phyloP scores from a whole-genome alignment of 2,797 vertebrate genomes.

The Chaetophractus vellerosus region DNA sequence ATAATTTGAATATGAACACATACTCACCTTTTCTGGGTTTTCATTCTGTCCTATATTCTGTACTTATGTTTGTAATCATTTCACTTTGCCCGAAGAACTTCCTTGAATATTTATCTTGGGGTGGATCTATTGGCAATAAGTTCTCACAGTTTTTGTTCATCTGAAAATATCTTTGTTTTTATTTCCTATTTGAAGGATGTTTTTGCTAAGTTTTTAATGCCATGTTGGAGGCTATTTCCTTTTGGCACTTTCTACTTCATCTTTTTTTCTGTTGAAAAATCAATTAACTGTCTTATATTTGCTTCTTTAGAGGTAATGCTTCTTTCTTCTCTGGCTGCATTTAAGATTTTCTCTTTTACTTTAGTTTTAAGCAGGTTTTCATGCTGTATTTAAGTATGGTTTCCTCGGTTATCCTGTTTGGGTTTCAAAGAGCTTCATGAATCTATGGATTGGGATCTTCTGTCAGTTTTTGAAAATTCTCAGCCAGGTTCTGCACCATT shows the following conservation, averaged over 20 bases:
- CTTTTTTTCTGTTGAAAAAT: conserved; percentile 46
- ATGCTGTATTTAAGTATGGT: neutral
- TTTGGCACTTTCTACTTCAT: conserved; percentile 5
- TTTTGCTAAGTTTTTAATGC: conserved; percentile 46
- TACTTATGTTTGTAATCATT: neutral
- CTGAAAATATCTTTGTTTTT: conserved; percentile 52
- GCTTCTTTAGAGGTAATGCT: conserved; percentile 25
- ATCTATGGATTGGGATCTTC: conserved; percentile 18
- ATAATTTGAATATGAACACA: neutral
- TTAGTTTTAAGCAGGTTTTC: conserved; percentile 58
- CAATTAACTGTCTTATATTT: neutral
- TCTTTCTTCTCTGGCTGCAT: conserved; percentile 54
- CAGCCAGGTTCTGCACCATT: neutral
- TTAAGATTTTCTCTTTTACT: conserved; percentile 59
- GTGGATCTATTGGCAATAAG: neutral
- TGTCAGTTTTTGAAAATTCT: conserved; percentile 53
- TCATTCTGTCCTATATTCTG: neutral
- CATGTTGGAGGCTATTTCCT: conserved; percentile 41
- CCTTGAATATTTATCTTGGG: conserved; percentile 34
- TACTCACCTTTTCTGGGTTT: neutral
- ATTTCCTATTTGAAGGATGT: conserved; percentile 30
- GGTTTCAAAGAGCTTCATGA: conserved; percentile 24
- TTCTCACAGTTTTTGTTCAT: conserved; percentile 50
- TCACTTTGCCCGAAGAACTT: neutral
- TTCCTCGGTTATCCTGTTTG: conserved; percentile 38